These are phyloP conservation scores for Kradibia gibbosae DNA, from an alignment of 1,140 invertebrate genomes.

Conservation along the genomic window DNA sequence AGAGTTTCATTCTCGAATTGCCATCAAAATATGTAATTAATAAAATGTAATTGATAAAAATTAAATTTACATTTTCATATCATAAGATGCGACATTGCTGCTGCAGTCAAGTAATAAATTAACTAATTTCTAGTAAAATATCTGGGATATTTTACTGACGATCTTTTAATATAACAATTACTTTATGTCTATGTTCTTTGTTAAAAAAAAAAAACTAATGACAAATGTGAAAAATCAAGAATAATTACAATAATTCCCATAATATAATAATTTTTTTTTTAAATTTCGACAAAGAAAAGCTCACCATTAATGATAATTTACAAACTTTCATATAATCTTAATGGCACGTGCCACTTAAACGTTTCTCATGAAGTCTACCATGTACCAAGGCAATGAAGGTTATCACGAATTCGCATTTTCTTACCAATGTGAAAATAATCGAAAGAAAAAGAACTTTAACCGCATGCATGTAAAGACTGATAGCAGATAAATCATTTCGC, in stretches of 20 bases:
- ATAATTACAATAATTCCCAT: background rate
- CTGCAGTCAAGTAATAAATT: no score
- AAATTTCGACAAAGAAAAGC: conserved; percentile 19
- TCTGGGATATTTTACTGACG: background rate
- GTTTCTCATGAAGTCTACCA: background rate
- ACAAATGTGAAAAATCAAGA: background rate
- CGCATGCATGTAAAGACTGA: background rate
- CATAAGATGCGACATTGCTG: no score
- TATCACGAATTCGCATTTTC: conserved; percentile 27
- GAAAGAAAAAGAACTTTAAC: background rate
- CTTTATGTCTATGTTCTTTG: background rate
- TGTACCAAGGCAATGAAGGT: background rate
- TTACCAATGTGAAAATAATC: background rate
- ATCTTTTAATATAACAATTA: background rate
- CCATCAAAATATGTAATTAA: no score
- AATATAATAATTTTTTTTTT: background rate
- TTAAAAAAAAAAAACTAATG: background rate
- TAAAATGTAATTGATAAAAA: no score
- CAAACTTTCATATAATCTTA: conserved; percentile 16
- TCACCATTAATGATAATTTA: conserved; percentile 24
- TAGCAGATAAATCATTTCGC: background rate
- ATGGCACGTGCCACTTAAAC: conserved; percentile 25
- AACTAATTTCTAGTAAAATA: no score
- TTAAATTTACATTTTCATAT: no score
- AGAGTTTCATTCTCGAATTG: no score